phyloP scores from a whole-genome alignment of 1,140 invertebrate species.

The Atta texana region DNA sequence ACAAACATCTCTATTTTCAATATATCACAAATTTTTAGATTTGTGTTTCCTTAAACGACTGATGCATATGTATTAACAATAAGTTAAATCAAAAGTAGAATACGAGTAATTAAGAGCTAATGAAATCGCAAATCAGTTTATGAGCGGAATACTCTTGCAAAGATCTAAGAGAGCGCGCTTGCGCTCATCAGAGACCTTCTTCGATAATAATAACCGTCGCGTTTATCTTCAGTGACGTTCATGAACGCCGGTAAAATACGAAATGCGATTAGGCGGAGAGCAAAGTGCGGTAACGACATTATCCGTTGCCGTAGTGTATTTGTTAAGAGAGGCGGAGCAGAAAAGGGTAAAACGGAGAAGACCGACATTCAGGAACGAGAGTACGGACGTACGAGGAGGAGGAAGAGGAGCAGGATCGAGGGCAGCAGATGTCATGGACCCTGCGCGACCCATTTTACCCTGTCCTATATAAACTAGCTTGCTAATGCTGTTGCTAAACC shows the following conservation, averaged over 20 bases:
- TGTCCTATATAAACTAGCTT: conserved; percentile 31
- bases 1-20: neutral
- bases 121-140: conserved; percentile 32
- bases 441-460: conserved; percentile 70
- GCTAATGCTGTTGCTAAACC: conserved; percentile 32
- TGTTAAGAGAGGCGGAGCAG: conserved; percentile 26
- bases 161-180: neutral
- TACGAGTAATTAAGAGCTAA: conserved; percentile 19
- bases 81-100: neutral
- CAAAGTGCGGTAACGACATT: conserved; percentile 36
- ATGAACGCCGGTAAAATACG: conserved; percentile 21
- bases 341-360: conserved; percentile 28
- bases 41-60: neutral
- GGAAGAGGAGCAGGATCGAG: conserved; percentile 60
- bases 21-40: neutral
- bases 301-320: conserved; percentile 9
- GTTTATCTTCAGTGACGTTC: conserved; percentile 26
- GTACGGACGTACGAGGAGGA: conserved; percentile 5
- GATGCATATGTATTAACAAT: neutral
- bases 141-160: neutral
- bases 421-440: conserved; percentile 76
- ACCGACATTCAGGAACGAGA: neutral
- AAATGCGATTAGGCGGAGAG: conserved; percentile 20
- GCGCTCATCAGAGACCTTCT: neutral
- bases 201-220: conserved; percentile 36